A percentile compares a stretch with the other conserved stretches of the same genome.
phyloP scores from a whole-genome alignment of 2,113 vertebrate species.

The Cololabis saira region DNA sequence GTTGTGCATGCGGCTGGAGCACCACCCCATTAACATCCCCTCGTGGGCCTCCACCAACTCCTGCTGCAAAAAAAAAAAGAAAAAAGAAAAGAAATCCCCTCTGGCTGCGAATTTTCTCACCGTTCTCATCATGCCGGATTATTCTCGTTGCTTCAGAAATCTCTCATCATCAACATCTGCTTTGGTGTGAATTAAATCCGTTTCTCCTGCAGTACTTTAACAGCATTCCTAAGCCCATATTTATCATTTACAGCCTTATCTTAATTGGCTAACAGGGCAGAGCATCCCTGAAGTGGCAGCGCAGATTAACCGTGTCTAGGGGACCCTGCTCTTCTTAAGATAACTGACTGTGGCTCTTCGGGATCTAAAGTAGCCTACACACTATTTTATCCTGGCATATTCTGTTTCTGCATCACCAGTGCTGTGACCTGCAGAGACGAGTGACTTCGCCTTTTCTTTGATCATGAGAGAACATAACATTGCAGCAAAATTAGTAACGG shows the following conservation, averaged over 20 bases:
- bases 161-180: conserved; percentile 30
- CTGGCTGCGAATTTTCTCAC: conserved; percentile 22
- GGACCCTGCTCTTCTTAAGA: conserved; percentile 25
- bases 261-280: conserved; percentile 60
- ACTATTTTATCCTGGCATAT: background rate
- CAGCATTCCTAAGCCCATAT: conserved; percentile 24
- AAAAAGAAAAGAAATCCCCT: background rate
- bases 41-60: background rate
- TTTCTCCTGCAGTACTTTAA: conserved; percentile 1
- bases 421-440: too few relatives aligned
- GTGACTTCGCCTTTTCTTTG: too few relatives aligned
- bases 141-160: conserved; percentile 22
- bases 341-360: conserved; percentile 34
- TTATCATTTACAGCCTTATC: conserved; percentile 58
- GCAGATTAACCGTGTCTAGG: conserved; percentile 47
- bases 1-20: background rate
- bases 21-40: conserved; percentile 27
- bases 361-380: background rate
- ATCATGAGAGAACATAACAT: too few relatives aligned
- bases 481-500: too few relatives aligned
- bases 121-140: conserved; percentile 1
- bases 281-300: conserved; percentile 34
- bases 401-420: too few relatives aligned
- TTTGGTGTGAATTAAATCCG: conserved; percentile 35
- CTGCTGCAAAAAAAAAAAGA: background rate